Conservation (phyloP, 2,888 invertebrate genomes). For the Athalia rosae region DNA sequence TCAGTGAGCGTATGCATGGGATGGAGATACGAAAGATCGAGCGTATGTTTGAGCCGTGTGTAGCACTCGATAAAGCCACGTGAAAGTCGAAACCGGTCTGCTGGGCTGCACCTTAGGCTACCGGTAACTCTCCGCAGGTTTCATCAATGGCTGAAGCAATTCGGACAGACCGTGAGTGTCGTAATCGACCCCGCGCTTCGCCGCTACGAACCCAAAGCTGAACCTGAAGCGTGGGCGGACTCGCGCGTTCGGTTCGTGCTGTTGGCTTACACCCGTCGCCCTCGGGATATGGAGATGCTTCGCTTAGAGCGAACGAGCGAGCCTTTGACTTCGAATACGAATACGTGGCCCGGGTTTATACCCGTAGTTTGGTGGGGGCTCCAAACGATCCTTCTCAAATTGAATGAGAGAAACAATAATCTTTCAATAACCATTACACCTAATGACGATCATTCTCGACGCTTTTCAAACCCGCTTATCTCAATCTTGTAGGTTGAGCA, state of each 20-base stretch:
- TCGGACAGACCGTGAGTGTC: slow-evolving; percentile 36
- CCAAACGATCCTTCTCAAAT: slow-evolving; percentile 1
- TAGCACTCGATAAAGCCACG: slow-evolving; percentile 44
- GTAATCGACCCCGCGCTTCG: slow-evolving; percentile 27
- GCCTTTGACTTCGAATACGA: neutral
- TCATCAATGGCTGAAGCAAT: slow-evolving; percentile 46
- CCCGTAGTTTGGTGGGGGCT: neutral
- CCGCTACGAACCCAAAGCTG: neutral
- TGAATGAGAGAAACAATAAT: slow-evolving; percentile 28
- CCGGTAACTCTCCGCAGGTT: slow-evolving; percentile 44
- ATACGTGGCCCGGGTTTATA: no score
- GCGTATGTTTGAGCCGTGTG: neutral
- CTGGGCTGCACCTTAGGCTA: slow-evolving; percentile 41
- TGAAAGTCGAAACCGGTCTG: slow-evolving; percentile 45
- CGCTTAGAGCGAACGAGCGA: neutral
- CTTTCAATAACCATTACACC: slow-evolving; percentile 39
- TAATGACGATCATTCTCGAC: slow-evolving; percentile 35
- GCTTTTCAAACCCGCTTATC: neutral
- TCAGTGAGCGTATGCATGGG: neutral
- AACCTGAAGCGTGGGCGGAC: slow-evolving; percentile 32
- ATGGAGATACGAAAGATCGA: slow-evolving; percentile 21
- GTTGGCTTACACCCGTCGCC: neutral
- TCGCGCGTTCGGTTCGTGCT: slow-evolving; percentile 16
- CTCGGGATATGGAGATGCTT: neutral
- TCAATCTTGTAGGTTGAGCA: neutral